Percentiles rank a stretch among this genome's conserved stretches.
Evolutionary conservation across 2,113 vertebrate species (phyloP).

Genomic region (Stigmatopora nigra): DNA sequence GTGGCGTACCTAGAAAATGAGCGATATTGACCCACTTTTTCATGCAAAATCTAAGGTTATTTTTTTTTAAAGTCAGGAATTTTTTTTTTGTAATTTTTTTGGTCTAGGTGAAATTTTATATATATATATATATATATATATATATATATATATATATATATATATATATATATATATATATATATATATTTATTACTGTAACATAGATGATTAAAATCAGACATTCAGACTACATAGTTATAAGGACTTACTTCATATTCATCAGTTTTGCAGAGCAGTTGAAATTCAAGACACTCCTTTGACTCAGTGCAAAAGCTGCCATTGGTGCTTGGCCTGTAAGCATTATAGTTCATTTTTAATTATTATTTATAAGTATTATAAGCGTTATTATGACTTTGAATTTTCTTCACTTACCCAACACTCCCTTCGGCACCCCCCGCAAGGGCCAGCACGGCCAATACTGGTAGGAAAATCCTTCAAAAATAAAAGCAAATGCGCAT

Average conservation of each 20-base stretch:
- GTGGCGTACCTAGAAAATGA: slow-evolving; percentile 67
- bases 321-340: slow-evolving; percentile 56
- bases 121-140: too few relatives aligned
- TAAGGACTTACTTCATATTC: slow-evolving; percentile 65
- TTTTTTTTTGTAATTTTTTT: too few relatives aligned
- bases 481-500: background rate
- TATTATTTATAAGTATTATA: too few relatives aligned
- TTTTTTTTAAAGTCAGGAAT: too few relatives aligned
- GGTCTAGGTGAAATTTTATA: too few relatives aligned
- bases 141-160: too few relatives aligned
- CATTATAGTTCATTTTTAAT: background rate
- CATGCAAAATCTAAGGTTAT: too few relatives aligned
- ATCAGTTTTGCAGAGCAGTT: slow-evolving; percentile 67
- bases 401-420: slow-evolving; percentile 56
- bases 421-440: slow-evolving; percentile 41
- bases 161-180: too few relatives aligned
- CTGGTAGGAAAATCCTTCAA: slow-evolving; percentile 43
- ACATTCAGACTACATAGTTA: background rate
- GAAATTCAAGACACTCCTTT: slow-evolving; percentile 67
- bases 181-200: too few relatives aligned
- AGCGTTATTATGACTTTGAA: too few relatives aligned
- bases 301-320: slow-evolving; percentile 68
- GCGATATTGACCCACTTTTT: too few relatives aligned
- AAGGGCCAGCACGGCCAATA: slow-evolving; percentile 33
- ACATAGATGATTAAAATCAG: too few relatives aligned